Evolutionary conservation across 2,113 vertebrate genomes (phyloP).

Genomic region (Sylvietta virens): DNA sequence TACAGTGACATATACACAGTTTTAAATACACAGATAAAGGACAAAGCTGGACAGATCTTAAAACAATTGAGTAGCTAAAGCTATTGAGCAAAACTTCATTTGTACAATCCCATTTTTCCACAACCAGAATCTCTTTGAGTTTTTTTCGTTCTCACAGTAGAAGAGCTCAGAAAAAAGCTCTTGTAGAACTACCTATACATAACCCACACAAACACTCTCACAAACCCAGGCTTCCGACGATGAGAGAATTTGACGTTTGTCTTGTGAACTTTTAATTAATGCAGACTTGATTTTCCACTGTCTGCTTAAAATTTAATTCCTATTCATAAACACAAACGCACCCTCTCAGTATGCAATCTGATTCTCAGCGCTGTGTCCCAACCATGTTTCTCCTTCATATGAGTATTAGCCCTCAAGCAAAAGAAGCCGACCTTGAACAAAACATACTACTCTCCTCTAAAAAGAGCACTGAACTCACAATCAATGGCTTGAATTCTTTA

Average conservation of each 20-base stretch:
- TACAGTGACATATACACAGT: not conserved
- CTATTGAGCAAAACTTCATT: not conserved
- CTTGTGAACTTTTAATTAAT: not conserved
- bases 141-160: not conserved
- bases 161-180: not conserved
- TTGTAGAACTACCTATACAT: not conserved
- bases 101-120: not conserved
- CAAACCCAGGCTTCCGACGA: rapidly evolving
- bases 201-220: not conserved
- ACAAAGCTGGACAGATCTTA: not conserved
- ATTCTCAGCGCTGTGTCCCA: not conserved
- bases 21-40: not conserved
- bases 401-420: not conserved
- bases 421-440: not conserved
- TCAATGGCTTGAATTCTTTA: not conserved
- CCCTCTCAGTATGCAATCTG: not conserved
- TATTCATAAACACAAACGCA: not conserved
- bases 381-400: not conserved
- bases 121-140: not conserved
- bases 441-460: not conserved
- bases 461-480: not conserved
- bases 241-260: not conserved
- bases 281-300: not conserved
- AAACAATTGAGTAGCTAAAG: not conserved
- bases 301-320: not conserved